Evolutionary conservation across 1,140 invertebrate species (phyloP), one percentile per base, ranked within the genome.

Genomic region (Drosophila lacertosa): DNA sequence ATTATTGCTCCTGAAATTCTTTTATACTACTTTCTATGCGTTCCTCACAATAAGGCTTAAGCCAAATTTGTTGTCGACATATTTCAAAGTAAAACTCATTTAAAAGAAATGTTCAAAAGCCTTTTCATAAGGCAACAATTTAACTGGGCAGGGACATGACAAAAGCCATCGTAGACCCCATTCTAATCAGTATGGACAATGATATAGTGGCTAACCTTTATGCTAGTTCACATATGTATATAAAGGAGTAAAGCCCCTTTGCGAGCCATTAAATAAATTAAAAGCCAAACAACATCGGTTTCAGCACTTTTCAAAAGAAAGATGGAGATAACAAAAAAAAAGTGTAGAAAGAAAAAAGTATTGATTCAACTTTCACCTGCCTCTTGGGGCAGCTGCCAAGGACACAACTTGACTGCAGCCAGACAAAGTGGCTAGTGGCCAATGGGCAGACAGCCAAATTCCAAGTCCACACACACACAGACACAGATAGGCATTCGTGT

Each of bases 361-460:
- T 68, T 63, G 66, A 69, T 45, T 70, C 51, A 65, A 80, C 72
- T 79, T 84, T 84, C 65, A 75, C 57, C 76, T 62, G 78, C 24
- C 13, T 6, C 13, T 6, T 18, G 13, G 50, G 58, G 40, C 53
- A 65, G 47, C 48, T 57, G 29, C 50, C 59, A 62, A 70, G 65
- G 64, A 60, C 69, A 78, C 37, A 44, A 47, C 47, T 35, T 20
- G 53, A 55, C 20, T 10, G 29, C 13, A 59, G 40, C 11, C 53
- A 60, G 45, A 50, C 65, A 54, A 47, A 68, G 60, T 74, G 69
- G 64, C 51, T 55, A 70, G 4, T 4, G 6, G 47, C 47, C 64
- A 67, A 32, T 24, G 39, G 62, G 16, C 9, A 51, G 22, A 32
- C 9, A 37, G 32, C 24, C 65, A 55, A 63, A 81, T 65, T 45